These are phyloP conservation scores for Sceliomorpha sp. DNA, from an alignment of 2,888 invertebrate genomes.

Conservation along the genomic window DNA sequence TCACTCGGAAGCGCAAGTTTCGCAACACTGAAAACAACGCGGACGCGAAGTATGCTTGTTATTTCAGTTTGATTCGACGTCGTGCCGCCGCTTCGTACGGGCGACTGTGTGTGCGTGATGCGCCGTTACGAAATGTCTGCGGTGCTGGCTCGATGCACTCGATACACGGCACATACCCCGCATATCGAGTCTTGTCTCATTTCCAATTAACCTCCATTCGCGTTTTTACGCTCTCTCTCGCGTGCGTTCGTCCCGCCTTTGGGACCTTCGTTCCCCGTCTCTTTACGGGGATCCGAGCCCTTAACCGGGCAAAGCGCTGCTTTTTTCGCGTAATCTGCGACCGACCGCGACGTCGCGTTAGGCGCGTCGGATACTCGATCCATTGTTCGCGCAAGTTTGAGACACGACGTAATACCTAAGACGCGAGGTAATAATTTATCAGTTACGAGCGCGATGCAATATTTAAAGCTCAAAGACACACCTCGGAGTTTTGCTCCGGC, in stretches of 20 bases:
- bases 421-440: not conserved
- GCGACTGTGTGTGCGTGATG: slow-evolving; percentile 9
- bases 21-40: slow-evolving; percentile 32
- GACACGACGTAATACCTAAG: too few relatives aligned
- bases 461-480: too few relatives aligned
- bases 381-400: too few relatives aligned
- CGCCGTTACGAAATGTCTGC: slow-evolving; percentile 10
- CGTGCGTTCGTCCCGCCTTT: not conserved
- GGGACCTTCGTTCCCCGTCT: too few relatives aligned
- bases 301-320: too few relatives aligned
- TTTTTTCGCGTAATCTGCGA: too few relatives aligned
- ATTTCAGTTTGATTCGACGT: slow-evolving; percentile 43
- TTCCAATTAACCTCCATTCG: slow-evolving; percentile 28
- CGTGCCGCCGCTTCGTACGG: slow-evolving; percentile 26
- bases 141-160: slow-evolving; percentile 10
- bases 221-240: too few relatives aligned
- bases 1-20: slow-evolving; percentile 26
- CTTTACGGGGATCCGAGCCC: too few relatives aligned
- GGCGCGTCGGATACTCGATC: too few relatives aligned
- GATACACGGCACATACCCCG: too few relatives aligned
- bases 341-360: too few relatives aligned
- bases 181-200: slow-evolving; percentile 7
- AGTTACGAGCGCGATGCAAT: not conserved
- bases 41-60: slow-evolving; percentile 52
- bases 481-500: too few relatives aligned